These are phyloP conservation scores for Antrozous pallidus DNA, from an alignment of 2,797 vertebrate species.

Conservation along the genomic window DNA sequence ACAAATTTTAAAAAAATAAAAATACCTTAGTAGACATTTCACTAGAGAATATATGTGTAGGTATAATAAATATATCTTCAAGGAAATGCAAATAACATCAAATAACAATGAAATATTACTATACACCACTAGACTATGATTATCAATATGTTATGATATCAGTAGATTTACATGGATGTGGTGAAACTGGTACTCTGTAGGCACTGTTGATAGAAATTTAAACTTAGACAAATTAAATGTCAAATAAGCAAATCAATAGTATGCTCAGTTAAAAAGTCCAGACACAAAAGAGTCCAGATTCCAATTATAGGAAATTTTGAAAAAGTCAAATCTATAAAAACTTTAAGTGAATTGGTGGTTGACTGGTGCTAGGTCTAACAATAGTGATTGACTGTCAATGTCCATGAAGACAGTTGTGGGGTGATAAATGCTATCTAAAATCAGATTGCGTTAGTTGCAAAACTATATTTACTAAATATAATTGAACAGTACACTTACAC, in stretches of 20 bases:
- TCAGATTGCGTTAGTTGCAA: background rate
- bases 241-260: background rate
- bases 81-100: background rate
- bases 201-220: background rate
- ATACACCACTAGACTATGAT: background rate
- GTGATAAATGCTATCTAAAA: background rate
- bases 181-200: background rate
- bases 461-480: background rate
- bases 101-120: background rate
- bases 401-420: background rate
- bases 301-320: background rate
- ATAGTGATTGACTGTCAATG: background rate
- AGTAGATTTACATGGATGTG: background rate
- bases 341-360: background rate
- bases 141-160: background rate
- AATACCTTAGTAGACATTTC: background rate
- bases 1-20: background rate
- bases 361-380: background rate
- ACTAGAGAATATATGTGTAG: background rate
- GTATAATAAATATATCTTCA: background rate
- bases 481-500: background rate
- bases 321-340: background rate
- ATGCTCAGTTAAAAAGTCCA: background rate
- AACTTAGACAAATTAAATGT: background rate
- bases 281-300: background rate